Evolutionary conservation across 2,797 vertebrate genomes (phyloP).

Genomic region (Cynodonichthys magdalenae): DNA sequence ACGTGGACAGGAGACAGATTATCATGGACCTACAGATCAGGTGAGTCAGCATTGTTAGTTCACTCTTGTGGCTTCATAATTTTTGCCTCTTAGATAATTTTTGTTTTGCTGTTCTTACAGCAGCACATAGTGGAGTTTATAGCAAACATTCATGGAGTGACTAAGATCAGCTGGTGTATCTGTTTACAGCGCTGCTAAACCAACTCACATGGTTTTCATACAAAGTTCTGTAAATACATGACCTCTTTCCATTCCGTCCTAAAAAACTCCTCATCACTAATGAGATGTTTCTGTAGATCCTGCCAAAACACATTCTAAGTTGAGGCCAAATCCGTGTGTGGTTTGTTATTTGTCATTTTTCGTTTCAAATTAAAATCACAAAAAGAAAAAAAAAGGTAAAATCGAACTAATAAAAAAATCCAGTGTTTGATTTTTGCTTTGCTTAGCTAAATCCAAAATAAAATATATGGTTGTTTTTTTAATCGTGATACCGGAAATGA

Average conservation of each 20-base stretch:
- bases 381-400: no score
- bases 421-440: no score
- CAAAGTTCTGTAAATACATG: conserved; percentile 6
- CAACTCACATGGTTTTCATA: conserved; percentile 1
- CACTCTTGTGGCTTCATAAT: not conserved
- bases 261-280: not conserved
- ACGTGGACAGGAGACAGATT: conserved; percentile 97
- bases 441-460: no score
- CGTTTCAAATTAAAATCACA: no score
- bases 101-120: not conserved
- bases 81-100: not conserved
- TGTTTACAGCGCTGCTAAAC: conserved; percentile 1
- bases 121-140: not conserved
- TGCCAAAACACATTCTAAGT: no score
- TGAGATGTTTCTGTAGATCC: not conserved
- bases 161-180: not conserved
- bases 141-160: not conserved
- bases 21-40: conserved; percentile 98
- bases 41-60: conserved; percentile 74
- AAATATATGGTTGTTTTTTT: no score
- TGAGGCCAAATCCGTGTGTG: no score
- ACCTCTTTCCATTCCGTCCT: not conserved
- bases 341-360: no score
- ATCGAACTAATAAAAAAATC: no score
- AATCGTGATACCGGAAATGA: no score